Percentiles rank a stretch among this genome's conserved stretches.
Conservation (phyloP, 1,140 invertebrate genomes). For the Eupristina koningsbergeri region DNA sequence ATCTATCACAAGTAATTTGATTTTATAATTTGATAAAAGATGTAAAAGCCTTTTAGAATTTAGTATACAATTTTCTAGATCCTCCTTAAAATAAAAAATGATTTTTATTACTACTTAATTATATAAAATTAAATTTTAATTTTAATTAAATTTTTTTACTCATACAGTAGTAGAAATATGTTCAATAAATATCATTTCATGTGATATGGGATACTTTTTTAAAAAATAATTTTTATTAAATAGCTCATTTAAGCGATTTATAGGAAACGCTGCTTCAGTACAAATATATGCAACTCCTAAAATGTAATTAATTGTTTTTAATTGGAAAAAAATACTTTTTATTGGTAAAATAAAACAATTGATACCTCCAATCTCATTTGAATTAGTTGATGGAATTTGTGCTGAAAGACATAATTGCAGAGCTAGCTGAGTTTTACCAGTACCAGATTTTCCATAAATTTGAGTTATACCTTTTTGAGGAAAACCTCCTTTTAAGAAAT, state of each 20-base stretch:
- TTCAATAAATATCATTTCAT: conserved; percentile 76
- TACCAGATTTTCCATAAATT: conserved; percentile 86
- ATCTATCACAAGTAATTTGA: conserved; percentile 82
- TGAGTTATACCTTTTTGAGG: conserved; percentile 83
- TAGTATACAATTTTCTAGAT: conserved; percentile 75
- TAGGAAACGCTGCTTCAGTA: conserved; percentile 84
- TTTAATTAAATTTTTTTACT: background rate
- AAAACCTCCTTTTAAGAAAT: conserved; percentile 81
- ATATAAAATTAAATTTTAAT: conserved; percentile 54
- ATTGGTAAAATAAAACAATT: background rate
- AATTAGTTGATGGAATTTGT: conserved; percentile 71
- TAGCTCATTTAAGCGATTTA: conserved; percentile 77
- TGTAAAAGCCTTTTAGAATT: conserved; percentile 69
- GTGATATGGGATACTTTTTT: conserved; percentile 62
- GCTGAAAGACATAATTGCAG: conserved; percentile 80
- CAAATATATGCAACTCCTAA: conserved; percentile 83
- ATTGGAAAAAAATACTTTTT: background rate
- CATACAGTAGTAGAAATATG: conserved; percentile 70
- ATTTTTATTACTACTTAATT: conserved; percentile 25
- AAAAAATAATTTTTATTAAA: conserved; percentile 61
- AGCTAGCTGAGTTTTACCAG: conserved; percentile 89
- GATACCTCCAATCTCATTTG: conserved; percentile 30
- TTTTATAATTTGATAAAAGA: conserved; percentile 71
- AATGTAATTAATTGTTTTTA: background rate
- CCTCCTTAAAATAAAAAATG: conserved; percentile 69